phyloP scores from a whole-genome alignment of 2,113 vertebrate species.

The Etheostoma spectabile region DNA sequence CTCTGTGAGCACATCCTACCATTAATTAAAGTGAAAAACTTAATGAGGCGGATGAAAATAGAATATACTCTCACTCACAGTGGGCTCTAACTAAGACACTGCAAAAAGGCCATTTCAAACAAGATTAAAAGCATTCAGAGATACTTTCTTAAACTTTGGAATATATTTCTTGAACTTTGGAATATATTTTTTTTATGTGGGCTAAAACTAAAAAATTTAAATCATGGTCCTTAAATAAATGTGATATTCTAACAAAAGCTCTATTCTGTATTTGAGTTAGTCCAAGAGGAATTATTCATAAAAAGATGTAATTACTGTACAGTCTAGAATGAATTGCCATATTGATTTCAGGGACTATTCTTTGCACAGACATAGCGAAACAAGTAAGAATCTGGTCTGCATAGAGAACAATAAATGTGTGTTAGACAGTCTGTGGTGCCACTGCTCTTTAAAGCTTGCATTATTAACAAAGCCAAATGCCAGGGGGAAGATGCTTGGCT shows the following conservation, averaged over 20 bases:
- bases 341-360: constrained; percentile 33
- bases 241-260: constrained; percentile 35
- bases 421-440: constrained; percentile 21
- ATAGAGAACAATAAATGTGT: constrained; percentile 21
- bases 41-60: constrained; percentile 78
- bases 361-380: constrained; percentile 2
- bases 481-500: constrained; percentile 11
- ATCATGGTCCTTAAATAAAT: background rate
- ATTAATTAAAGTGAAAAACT: constrained; percentile 78
- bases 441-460: constrained; percentile 36
- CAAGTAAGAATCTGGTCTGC: constrained; percentile 18
- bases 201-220: constrained; percentile 15
- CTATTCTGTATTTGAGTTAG: constrained; percentile 11
- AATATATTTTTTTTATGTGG: constrained; percentile 9
- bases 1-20: constrained; percentile 73
- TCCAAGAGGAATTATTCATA: constrained; percentile 26
- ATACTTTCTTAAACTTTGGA: constrained; percentile 17
- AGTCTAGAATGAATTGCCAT: constrained; percentile 39
- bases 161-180: constrained; percentile 21
- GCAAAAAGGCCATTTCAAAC: constrained; percentile 50
- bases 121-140: constrained; percentile 44
- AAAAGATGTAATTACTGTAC: constrained; percentile 26
- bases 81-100: constrained; percentile 46
- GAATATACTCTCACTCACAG: constrained; percentile 61
- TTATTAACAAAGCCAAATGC: constrained; percentile 61